Evolutionary conservation across 2,797 vertebrate species (phyloP).

Genomic region (Bradypodion pumilum): DNA sequence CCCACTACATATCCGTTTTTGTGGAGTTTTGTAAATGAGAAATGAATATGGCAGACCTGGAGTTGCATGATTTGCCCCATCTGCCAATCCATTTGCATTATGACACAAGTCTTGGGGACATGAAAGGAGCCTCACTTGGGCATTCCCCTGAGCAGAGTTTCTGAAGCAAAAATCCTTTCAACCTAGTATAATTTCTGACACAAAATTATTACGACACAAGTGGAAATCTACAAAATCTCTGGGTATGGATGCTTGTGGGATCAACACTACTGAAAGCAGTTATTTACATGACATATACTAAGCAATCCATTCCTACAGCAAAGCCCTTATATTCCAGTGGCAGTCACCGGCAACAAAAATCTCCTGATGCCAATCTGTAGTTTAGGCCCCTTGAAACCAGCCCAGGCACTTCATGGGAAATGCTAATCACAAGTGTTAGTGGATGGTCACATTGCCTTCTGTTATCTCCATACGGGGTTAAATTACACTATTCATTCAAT

Average conservation of each 20-base stretch:
- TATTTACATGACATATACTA: not conserved
- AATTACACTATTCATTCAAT: slow-evolving; percentile 73
- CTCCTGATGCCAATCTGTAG: slow-evolving; percentile 33
- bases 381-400: slow-evolving; percentile 53
- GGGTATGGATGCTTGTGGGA: not conserved
- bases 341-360: slow-evolving; percentile 27
- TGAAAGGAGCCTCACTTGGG: too few species aligned
- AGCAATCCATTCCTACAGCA: not conserved
- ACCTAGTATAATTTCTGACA: too few species aligned
- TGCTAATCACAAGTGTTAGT: slow-evolving; percentile 67
- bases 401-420: slow-evolving; percentile 82
- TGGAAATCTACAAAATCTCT: not conserved
- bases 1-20: too few species aligned
- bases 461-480: slow-evolving; percentile 68
- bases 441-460: slow-evolving; percentile 48
- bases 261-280: not conserved
- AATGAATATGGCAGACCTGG: not conserved
- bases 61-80: not conserved
- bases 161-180: too few species aligned
- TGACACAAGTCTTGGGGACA: too few species aligned
- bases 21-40: too few species aligned
- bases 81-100: not conserved
- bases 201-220: not conserved
- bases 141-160: too few species aligned
- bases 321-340: not conserved